phyloP scores from a whole-genome alignment of 2,797 vertebrate genomes.

The Anas capensis region DNA sequence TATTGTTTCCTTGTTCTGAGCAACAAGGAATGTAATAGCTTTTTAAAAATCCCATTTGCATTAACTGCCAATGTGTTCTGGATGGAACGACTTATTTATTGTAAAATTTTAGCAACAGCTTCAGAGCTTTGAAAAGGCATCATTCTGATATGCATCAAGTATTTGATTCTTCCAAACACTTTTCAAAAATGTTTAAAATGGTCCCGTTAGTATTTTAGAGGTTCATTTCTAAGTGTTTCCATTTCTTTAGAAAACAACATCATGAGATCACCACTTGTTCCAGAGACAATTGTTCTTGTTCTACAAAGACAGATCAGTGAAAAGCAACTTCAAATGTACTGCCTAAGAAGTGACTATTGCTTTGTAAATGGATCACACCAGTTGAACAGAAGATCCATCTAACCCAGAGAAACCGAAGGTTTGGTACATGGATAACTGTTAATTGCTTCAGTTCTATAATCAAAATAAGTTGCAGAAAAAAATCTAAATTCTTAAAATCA shows the following conservation, averaged over 20 bases:
- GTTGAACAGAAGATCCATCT: background rate
- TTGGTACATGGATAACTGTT: background rate
- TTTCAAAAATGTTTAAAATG: background rate
- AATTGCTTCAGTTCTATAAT: background rate
- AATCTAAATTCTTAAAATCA: background rate
- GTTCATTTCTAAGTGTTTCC: background rate
- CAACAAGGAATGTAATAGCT: background rate
- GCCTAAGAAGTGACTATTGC: background rate
- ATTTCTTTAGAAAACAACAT: slow-evolving; percentile 1
- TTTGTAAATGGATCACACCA: background rate
- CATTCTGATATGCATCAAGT: slow-evolving; percentile 15
- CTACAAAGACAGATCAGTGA: background rate
- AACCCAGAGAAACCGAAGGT: background rate
- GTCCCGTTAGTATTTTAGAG: background rate
- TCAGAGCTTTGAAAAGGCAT: slow-evolving; percentile 13
- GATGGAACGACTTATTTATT: slow-evolving; percentile 29
- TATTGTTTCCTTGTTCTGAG: slow-evolving; percentile 4
- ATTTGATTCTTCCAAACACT: slow-evolving; percentile 9
- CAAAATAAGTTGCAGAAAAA: background rate
- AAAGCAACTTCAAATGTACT: background rate
- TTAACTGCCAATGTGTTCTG: slow-evolving; percentile 48
- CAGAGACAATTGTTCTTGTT: background rate
- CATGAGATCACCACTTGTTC: background rate
- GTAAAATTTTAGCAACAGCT: slow-evolving; percentile 33
- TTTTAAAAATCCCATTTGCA: slow-evolving; percentile 31